Percentiles rank a stretch among this genome's conserved stretches.
Conservation (phyloP, 2,113 vertebrate genomes). For the Pogona vitticeps region DNA sequence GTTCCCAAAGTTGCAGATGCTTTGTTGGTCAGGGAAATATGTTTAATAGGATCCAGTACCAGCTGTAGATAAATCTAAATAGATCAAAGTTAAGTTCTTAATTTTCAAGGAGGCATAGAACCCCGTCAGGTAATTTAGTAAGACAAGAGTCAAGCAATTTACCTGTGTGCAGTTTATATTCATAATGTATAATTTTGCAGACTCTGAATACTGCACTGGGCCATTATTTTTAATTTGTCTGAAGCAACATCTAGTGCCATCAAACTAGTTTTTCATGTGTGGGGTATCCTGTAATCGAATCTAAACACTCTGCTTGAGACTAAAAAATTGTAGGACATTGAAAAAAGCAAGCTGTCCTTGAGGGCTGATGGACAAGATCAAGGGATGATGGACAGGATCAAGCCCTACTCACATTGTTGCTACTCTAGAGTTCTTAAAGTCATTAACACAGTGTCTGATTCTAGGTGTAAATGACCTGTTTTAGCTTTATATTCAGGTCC, state of each 20-base stretch:
- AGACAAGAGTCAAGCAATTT: neutral
- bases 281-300: neutral
- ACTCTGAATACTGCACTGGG: neutral
- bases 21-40: neutral
- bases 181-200: neutral
- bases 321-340: no score
- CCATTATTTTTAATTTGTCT: neutral
- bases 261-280: neutral
- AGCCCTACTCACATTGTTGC: no score
- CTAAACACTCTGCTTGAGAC: no score
- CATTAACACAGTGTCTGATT: no score
- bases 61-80: neutral
- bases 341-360: no score
- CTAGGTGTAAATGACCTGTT: no score
- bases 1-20: neutral
- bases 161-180: neutral
- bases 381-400: no score
- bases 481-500: no score
- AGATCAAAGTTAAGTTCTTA: neutral
- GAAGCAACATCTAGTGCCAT: neutral
- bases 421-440: no score
- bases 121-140: neutral
- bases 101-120: neutral
- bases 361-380: no score
- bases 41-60: neutral